phyloP scores from a whole-genome alignment of 2,888 invertebrate species.

The Bimastos eiseni region DNA sequence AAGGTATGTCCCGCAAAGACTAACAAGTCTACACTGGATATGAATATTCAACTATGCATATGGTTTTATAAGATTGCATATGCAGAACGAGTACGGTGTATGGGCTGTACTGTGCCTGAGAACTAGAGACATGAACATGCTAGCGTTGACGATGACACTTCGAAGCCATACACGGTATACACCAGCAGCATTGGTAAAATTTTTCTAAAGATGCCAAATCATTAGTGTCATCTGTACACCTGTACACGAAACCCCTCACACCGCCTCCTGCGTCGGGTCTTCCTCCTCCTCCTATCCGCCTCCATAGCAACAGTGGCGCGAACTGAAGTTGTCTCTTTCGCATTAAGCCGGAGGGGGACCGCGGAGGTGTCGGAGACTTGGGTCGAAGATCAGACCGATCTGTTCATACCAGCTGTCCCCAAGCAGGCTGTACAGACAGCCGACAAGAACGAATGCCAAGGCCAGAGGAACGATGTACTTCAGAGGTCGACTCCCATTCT shows the following conservation, averaged over 20 bases:
- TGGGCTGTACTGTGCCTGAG: background rate
- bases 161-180: background rate
- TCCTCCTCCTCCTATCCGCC: background rate
- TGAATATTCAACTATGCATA: background rate
- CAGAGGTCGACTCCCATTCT: background rate
- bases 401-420: constrained; percentile 20
- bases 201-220: background rate
- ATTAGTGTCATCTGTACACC: background rate
- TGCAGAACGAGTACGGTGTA: background rate
- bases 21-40: background rate
- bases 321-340: background rate
- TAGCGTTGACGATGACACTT: background rate
- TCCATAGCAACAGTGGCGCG: background rate
- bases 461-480: constrained; percentile 3
- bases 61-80: background rate
- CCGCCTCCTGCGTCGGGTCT: background rate
- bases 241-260: background rate
- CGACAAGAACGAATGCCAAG: constrained; percentile 4
- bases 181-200: background rate
- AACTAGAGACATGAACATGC: background rate
- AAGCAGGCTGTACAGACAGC: background rate
- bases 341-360: background rate
- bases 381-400: background rate
- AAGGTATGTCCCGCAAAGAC: too few relatives aligned
- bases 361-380: background rate